phyloP scores from a whole-genome alignment of 1,140 invertebrate genomes.

The Drosophila auraria region DNA sequence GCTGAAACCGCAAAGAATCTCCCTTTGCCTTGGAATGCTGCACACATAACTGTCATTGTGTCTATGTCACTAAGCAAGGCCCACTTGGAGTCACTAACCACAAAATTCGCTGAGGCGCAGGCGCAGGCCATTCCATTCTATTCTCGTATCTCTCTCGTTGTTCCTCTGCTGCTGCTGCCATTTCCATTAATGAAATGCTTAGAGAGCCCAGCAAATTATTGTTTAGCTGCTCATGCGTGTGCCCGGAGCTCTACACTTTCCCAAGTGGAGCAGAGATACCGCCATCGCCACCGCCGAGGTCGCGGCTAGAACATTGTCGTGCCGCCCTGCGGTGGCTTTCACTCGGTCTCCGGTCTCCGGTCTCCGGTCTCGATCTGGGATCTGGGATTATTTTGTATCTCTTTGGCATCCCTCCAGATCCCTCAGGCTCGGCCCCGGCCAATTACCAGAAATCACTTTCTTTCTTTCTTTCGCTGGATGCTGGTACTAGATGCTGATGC shows the following conservation, averaged over 20 bases:
- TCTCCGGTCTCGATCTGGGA: conserved; percentile 13
- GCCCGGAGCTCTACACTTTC: conserved; percentile 28
- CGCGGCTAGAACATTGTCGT: conserved; percentile 59
- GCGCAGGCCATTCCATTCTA: background rate
- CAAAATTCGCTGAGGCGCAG: conserved; percentile 28
- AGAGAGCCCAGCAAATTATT: conserved; percentile 57
- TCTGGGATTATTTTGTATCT: conserved; percentile 15
- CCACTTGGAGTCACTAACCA: conserved; percentile 31
- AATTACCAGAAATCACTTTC: conserved; percentile 72
- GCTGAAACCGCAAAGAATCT: conserved; percentile 55
- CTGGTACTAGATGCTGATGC: background rate
- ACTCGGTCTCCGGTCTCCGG: conserved; percentile 25
- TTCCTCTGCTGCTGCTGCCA: background rate
- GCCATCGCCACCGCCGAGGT: background rate
- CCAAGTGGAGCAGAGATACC: conserved; percentile 30
- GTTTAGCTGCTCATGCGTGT: conserved; percentile 52
- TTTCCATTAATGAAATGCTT: conserved; percentile 54
- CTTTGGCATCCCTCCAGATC: conserved; percentile 16
- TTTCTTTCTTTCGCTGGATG: conserved; percentile 30
- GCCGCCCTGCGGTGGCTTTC: conserved; percentile 66
- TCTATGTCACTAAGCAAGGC: conserved; percentile 53
- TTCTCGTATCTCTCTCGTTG: conserved; percentile 18
- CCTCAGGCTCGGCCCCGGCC: conserved; percentile 9
- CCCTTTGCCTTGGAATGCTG: conserved; percentile 37
- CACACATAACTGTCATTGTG: conserved; percentile 75